Percentiles rank a stretch among this genome's conserved stretches.
Evolutionary conservation across 2,888 invertebrate species (phyloP).

Genomic region (Chrysotoxum bicinctum): DNA sequence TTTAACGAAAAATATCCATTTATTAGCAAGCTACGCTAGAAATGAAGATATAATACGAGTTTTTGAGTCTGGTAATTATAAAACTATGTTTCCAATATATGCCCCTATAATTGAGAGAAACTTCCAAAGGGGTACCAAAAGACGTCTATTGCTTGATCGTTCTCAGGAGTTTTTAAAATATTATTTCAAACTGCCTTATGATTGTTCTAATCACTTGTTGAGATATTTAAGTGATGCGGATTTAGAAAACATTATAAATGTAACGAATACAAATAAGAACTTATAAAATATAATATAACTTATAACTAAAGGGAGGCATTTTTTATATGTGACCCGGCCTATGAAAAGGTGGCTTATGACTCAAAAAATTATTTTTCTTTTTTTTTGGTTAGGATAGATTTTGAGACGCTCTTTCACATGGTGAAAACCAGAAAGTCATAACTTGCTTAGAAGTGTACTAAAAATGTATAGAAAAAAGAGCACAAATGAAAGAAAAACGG

Average conservation of each 20-base stretch:
- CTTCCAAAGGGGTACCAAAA: background rate
- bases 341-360: too few species aligned
- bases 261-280: too few species aligned
- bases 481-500: too few species aligned
- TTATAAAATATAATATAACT: too few species aligned
- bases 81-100: background rate
- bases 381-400: too few species aligned
- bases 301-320: too few species aligned
- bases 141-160: background rate
- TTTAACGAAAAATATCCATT: slow-evolving; percentile 1
- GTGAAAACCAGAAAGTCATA: too few species aligned
- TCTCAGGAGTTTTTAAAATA: background rate
- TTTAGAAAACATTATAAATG: background rate
- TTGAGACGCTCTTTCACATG: too few species aligned
- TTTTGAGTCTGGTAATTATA: background rate
- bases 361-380: too few species aligned
- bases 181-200: background rate
- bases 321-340: too few species aligned
- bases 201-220: background rate
- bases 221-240: background rate
- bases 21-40: background rate
- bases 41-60: background rate
- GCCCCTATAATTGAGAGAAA: background rate
- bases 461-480: too few species aligned
- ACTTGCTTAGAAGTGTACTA: too few species aligned